Evolutionary conservation across 92 coral and sea anemone species (phyloP).

Genomic region (Virgularia gustaviana): DNA sequence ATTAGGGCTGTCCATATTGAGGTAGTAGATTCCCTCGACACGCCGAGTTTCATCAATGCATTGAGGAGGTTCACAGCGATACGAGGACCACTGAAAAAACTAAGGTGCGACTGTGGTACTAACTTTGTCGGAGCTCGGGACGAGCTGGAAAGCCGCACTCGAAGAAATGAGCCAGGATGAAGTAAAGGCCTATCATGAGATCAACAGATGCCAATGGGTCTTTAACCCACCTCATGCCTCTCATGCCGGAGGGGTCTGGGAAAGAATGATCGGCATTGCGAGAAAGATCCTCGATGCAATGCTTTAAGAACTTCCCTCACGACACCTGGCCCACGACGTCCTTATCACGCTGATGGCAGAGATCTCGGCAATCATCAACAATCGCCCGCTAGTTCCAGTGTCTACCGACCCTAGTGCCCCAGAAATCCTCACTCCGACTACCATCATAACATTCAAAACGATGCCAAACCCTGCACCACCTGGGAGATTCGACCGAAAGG

Average conservation of each 20-base stretch:
- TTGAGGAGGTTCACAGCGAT: background rate
- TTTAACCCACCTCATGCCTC: constrained; percentile 42
- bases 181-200: constrained; percentile 8
- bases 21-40: too few relatives aligned
- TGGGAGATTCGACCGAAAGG: constrained; percentile 25
- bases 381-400: constrained; percentile 27
- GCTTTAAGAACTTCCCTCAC: background rate
- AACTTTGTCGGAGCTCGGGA: constrained; percentile 41
- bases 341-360: constrained; percentile 53
- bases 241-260: constrained; percentile 51
- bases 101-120: constrained; percentile 36
- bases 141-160: constrained; percentile 32
- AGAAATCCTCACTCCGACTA: constrained; percentile 37
- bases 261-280: constrained; percentile 41
- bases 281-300: constrained; percentile 24
- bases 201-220: constrained; percentile 32
- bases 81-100: constrained; percentile 39
- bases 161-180: background rate
- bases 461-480: constrained; percentile 22
- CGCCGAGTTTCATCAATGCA: too few relatives aligned
- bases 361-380: constrained; percentile 47
- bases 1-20: too few relatives aligned
- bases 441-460: constrained; percentile 27
- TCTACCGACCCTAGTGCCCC: constrained; percentile 41
- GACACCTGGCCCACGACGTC: constrained; percentile 48